Percentiles rank a stretch among this genome's conserved stretches.
Conservation (phyloP, 1,140 invertebrate genomes). For the Drosophila sulfurigaster region DNA sequence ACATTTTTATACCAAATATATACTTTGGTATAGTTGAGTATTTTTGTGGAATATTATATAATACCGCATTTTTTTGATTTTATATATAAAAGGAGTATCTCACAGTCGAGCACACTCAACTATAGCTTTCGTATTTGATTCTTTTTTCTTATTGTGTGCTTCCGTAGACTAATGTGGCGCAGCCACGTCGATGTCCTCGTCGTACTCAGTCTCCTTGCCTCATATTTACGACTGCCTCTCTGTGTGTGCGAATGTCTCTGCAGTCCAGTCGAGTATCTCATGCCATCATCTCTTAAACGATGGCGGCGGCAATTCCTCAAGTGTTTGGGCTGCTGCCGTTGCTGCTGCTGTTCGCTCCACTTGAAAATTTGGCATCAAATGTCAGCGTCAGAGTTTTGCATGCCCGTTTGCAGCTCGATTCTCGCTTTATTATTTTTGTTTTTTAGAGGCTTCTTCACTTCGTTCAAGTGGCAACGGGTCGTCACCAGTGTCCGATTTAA, state of each 20-base stretch:
- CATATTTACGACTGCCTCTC: conserved; percentile 73
- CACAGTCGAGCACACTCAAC: no score
- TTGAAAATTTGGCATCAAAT: conserved; percentile 84
- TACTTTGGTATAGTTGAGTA: no score
- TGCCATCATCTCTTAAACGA: conserved; percentile 81
- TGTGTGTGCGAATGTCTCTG: conserved; percentile 26
- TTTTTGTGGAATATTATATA: no score
- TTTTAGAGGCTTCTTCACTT: conserved; percentile 27
- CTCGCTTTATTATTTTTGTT: conserved; percentile 41
- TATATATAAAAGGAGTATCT: no score
- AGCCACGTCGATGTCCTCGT: conserved; percentile 41
- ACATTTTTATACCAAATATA: no score
- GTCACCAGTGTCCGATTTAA: conserved; percentile 67
- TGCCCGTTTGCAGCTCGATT: conserved; percentile 67
- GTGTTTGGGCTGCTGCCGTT: conserved; percentile 71
- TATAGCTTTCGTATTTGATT: no score
- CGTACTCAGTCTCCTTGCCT: conserved; percentile 38
- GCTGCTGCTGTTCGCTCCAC: conserved; percentile 56
- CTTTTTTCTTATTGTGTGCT: conserved; percentile 49
- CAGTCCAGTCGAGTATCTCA: conserved; percentile 63
- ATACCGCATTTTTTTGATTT: no score
- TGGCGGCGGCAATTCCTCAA: conserved; percentile 80
- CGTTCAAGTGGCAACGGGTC: conserved; percentile 56
- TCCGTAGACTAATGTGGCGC: conserved; percentile 77
- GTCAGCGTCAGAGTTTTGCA: conserved; percentile 76